Conservation (phyloP, 2,113 vertebrate species). For the Campylorhamphus procurvoides region DNA sequence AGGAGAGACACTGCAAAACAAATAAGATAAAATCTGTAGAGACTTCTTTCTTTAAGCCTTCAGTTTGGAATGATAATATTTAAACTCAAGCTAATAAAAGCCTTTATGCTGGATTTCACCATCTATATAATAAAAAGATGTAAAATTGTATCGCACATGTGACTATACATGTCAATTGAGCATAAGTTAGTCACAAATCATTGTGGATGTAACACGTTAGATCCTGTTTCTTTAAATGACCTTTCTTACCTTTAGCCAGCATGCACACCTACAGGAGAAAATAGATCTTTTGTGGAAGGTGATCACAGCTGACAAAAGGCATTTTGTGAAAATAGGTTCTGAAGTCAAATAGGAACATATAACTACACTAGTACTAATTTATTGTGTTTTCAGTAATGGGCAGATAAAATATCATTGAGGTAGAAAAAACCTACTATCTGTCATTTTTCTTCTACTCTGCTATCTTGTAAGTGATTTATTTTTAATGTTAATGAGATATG, state of each 20-base stretch:
- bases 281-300: not conserved
- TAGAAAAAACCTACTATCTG: conserved; percentile 15
- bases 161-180: not conserved
- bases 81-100: not conserved
- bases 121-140: not conserved
- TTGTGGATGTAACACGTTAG: not conserved
- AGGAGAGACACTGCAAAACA: not conserved
- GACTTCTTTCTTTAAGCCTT: not conserved
- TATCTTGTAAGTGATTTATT: conserved; percentile 16
- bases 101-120: not conserved
- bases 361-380: not conserved
- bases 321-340: conserved; percentile 31
- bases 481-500: conserved; percentile 19
- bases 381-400: conserved; percentile 32
- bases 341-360: not conserved
- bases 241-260: not conserved
- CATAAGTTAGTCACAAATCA: not conserved
- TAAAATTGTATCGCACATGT: not conserved
- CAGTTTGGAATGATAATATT: not conserved
- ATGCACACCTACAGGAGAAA: not conserved
- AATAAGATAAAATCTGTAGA: not conserved
- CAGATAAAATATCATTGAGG: conserved; percentile 15
- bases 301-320: not conserved
- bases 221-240: not conserved
- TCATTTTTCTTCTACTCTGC: conserved; percentile 17